Base-by-base conservation (phyloP, 2,797 vertebrate genomes). In the Selene dorsalis region DNA sequence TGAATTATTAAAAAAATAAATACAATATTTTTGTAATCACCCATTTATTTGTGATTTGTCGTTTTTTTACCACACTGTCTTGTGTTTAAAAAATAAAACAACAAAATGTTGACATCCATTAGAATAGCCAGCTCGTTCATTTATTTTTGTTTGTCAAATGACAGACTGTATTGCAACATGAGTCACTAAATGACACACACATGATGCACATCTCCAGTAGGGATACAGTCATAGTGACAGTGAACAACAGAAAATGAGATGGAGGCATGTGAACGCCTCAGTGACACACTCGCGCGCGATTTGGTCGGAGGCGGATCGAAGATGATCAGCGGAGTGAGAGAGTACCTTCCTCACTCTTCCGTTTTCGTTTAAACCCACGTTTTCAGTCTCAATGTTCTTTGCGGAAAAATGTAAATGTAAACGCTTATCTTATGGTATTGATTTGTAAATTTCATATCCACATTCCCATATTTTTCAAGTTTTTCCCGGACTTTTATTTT, bases 231-330 rank as follows among this genome's bases (percentile, higher is more conserved):
- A 32, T 0, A 20, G 16, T 20, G 28, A 24, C 17, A n/a, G 45
- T 3, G 48, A 77, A 16, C 24, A 41, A 9, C 35, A 4, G n/a
- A 26, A 52, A 70, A 47, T 32, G 79, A 67, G 63, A 70, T 65
- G 80, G 66, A 75, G 69, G 57, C 18, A 61, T 6, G 43, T 62
- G 59, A 83, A 64, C 45, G 45, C 65, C 6, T 47, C 35, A 1
- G 22, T 69, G 55, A 75, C 48, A 48, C n/a, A 75, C 24, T 77
- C 59, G 72, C 81, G 59, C 73, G 76, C 24, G 41, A 77, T 70
- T 73, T 74, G 28, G 70, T 47, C n/a, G 52, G 55, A 57, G 32
- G 24, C 20, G 3, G 2, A 61, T 11, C 84, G 72, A 50, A 90
- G 87, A 81, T 79, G 24, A 75, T 22, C 0, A 32, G 0, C 13